These are phyloP conservation scores for Cotesia vestalis DNA, from an alignment of 1,140 invertebrate genomes.

Conservation along the genomic window DNA sequence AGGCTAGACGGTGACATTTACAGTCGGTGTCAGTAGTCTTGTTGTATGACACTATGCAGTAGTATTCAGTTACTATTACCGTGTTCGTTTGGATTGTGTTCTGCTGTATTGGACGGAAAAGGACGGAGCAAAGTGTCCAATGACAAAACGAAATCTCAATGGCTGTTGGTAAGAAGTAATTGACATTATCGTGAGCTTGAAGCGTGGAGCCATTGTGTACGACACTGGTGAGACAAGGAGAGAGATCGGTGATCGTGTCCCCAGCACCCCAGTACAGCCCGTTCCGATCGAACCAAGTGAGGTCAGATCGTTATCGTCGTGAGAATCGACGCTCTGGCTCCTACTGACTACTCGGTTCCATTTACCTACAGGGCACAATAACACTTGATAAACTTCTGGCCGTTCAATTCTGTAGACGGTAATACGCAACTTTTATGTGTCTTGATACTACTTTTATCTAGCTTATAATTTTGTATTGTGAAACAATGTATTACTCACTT, in stretches of 20 bases:
- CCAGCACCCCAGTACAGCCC: constrained; percentile 34
- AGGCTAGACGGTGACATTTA: too few relatives aligned
- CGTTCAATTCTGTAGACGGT: neutral
- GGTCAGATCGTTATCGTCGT: constrained; percentile 48
- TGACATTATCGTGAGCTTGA: constrained; percentile 50
- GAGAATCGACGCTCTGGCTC: constrained; percentile 39
- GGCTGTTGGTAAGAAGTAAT: constrained; percentile 36
- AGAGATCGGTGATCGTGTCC: constrained; percentile 29
- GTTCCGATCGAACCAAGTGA: constrained; percentile 42
- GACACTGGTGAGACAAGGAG: constrained; percentile 21
- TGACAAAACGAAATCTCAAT: neutral
- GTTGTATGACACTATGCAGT: too few relatives aligned
- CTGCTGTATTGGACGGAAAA: too few relatives aligned
- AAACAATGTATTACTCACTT: too few relatives aligned
- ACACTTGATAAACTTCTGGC: neutral
- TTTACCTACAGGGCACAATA: constrained; percentile 3
- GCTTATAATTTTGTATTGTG: too few relatives aligned
- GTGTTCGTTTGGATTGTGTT: too few relatives aligned
- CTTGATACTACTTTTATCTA: neutral
- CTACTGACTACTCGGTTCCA: constrained; percentile 21
- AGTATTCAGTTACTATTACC: too few relatives aligned
- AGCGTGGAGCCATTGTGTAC: constrained; percentile 45
- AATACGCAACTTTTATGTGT: neutral
- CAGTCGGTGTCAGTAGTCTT: too few relatives aligned
- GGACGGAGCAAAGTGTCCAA: neutral